Base-by-base conservation (phyloP, 2,888 invertebrate species). In the Drosophila nigritarsus region DNA sequence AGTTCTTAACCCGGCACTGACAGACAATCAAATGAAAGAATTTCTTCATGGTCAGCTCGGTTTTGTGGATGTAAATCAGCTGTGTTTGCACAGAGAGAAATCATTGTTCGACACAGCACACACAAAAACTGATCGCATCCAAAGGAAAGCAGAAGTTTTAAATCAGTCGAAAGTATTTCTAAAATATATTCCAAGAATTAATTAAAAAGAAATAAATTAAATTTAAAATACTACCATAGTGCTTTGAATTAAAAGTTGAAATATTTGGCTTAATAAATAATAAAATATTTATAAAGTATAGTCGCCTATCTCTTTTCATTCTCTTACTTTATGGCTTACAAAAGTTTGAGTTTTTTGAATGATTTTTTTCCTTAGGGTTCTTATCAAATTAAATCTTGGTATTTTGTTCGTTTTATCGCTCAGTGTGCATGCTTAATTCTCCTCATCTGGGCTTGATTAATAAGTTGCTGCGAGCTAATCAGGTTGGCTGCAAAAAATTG, bases 11-110 rank as follows among this genome's bases (percentile, higher is more conserved):
- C 73, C 77, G 71, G 62, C 83, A 70, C 73, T 73, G 79, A 67
- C 81, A 66, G 67, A 75, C 81, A 53, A 55, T 61, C 66, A 75
- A 87, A 84, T 87, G 87, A 89, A 87, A 84, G 84, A 83, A 87
- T 71, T 75, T 82, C 78, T 64, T 61, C 53, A 72, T 64, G 73
- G 38, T 81, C 79, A 66, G 55, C 75, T 58, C 53, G 64, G 80
- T 87, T 87, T 87, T 84, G 79, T 82, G 38, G 32, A 54, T 27
- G 18, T 5, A 18, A 53, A 60, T 45, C 78, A 71, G 78, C 75
- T 70, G 71, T 20, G 53, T 8, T 3, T 61, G 7, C 77, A 77
- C 77, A 56, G 65, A 53, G 53, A 56, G 56, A 77, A 77, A 65
- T 6, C 34, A 13, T n/a, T 11, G 24, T 30, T 30, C 3, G n/a